These are phyloP conservation scores for Fratercula arctica DNA, from an alignment of 2,797 vertebrate species.

Conservation along the genomic window DNA sequence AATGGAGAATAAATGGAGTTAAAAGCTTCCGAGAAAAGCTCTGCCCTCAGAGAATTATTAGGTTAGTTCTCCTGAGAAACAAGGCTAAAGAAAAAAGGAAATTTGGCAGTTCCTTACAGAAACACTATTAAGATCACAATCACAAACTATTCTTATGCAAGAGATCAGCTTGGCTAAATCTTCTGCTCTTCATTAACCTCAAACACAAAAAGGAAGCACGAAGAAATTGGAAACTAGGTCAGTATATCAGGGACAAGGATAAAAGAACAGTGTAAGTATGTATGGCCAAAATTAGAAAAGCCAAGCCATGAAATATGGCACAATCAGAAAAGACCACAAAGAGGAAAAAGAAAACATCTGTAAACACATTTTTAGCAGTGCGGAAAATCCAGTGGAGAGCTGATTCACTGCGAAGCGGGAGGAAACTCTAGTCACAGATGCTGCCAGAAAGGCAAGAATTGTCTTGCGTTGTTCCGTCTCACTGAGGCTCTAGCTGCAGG, in stretches of 20 bases:
- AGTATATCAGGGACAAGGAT: constrained; percentile 60
- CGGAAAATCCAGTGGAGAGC: neutral
- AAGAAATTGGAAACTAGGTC: constrained; percentile 55
- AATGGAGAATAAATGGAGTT: constrained; percentile 47
- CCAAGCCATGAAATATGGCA: neutral
- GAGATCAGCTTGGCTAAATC: constrained; percentile 43
- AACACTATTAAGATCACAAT: constrained; percentile 59
- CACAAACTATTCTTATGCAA: constrained; percentile 50
- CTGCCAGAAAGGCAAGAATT: neutral
- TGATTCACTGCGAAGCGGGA: neutral
- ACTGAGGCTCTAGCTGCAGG: neutral
- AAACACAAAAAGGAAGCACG: constrained; percentile 36
- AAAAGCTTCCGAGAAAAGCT: constrained; percentile 39
- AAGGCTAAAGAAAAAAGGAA: constrained; percentile 44
- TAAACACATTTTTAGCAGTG: neutral
- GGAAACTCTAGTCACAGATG: neutral
- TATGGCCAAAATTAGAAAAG: constrained; percentile 21
- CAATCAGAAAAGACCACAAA: neutral
- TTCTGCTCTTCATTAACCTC: constrained; percentile 61
- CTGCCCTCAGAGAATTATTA: constrained; percentile 57
- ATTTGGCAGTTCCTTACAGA: constrained; percentile 44
- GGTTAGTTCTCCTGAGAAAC: constrained; percentile 56
- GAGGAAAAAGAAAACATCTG: constrained; percentile 24
- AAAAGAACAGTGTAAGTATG: constrained; percentile 31
- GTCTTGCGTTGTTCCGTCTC: neutral